phyloP scores from a whole-genome alignment of 2,797 vertebrate genomes.

The Rhabdomys pumilio region DNA sequence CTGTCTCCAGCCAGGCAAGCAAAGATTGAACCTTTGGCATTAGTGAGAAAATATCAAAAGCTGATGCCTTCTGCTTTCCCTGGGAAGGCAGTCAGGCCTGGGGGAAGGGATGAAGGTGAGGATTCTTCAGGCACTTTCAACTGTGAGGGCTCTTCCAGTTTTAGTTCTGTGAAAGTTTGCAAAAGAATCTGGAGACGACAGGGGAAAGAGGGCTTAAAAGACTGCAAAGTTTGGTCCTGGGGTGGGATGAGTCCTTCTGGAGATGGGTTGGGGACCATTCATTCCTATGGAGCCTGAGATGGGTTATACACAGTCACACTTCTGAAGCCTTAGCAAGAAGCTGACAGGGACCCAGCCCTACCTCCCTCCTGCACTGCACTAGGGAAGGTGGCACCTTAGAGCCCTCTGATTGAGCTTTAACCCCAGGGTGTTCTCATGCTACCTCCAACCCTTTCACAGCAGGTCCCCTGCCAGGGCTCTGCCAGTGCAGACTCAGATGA shows the following conservation, averaged over 20 bases:
- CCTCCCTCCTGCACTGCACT: background rate
- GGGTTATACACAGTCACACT: background rate
- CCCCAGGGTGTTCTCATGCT: background rate
- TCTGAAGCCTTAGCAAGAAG: background rate
- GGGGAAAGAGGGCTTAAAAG: constrained; percentile 56
- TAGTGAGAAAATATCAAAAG: constrained; percentile 42
- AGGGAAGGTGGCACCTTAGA: background rate
- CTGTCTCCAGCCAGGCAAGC: constrained; percentile 12
- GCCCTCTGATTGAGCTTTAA: background rate
- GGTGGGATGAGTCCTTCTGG: background rate
- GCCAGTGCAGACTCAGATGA: background rate
- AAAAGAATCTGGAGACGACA: constrained; percentile 64
- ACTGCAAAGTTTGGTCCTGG: background rate
- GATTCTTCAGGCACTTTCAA: constrained; percentile 62
- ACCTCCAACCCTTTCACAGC: background rate
- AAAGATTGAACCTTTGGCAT: background rate
- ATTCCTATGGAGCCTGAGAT: background rate
- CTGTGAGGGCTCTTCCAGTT: constrained; percentile 45
- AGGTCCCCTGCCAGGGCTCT: background rate
- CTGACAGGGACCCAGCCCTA: background rate
- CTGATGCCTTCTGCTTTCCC: constrained; percentile 36
- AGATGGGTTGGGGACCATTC: accelerated
- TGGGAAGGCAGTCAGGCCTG: constrained; percentile 49
- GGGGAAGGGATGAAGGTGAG: constrained; percentile 29
- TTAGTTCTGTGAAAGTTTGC: constrained; percentile 57